Evolutionary conservation across 2,797 vertebrate species (phyloP), one percentile per base, ranked within the genome.

Genomic region (Cephalopachus bancanus): DNA sequence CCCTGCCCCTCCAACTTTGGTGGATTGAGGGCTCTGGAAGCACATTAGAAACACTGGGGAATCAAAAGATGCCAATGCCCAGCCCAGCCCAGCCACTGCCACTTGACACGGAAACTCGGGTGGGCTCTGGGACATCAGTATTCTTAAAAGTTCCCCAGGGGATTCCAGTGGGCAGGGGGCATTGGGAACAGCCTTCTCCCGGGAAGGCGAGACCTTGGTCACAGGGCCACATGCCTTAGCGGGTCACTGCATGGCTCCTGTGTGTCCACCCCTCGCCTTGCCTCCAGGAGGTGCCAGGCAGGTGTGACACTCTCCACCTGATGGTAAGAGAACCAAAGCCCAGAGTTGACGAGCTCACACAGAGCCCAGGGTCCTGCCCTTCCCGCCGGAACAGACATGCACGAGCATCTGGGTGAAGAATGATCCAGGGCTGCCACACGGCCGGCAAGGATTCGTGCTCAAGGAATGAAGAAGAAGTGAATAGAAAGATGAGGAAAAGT

Each of bases 391-490:
- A 24, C 1, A 57, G 59, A 69, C 14, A 8, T 2, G 26, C 55
- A 33, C 1, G 20, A 81, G 3, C 28, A 1, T n/a, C 55, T 24
- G 10, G 15, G 37, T 3, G 5, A 30, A 30, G 24, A 17, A 37
- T 0, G 14, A 76, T 59, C 55, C 24, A 2, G 0, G 10, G 20
- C 30, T 17, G 4, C 51, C 9, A 37, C 62, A 22, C 1, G 10
- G 57, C 26, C 3, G 67, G 16, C 28, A 28, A 65, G 5, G 15
- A 49, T 71, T 17, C 53, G 30, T 26, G 30, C n/a, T 95, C 57
- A 22, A 57, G 17, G 49, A n/a, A 65, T 57, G 10, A 67, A n/a
- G 74, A 62, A 64, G 49, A 30, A 51, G 65, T 20, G 26, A 75
- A 17, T 74, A 10, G 7, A 67, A 24, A 7, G 20, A 51, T 53